Conservation (phyloP, 2,113 vertebrate genomes). For the Chinchilla lanigera region DNA sequence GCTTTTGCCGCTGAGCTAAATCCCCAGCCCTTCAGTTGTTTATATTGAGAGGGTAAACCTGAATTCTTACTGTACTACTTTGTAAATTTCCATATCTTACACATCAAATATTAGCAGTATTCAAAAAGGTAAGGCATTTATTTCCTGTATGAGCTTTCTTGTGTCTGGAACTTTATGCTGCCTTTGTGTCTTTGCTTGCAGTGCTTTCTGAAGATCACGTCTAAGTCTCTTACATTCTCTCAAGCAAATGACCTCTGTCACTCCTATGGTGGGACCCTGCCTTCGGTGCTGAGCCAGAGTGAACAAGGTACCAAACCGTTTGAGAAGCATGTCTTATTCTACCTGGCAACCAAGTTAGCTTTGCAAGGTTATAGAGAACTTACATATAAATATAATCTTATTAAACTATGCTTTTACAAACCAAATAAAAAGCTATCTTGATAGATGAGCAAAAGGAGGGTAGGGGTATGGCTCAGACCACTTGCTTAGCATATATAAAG, state of each 20-base stretch:
- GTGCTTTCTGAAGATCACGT: conserved; percentile 91
- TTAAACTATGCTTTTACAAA: conserved; percentile 7
- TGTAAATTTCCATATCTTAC: neutral
- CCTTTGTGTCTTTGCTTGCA: conserved; percentile 83
- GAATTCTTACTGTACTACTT: conserved; percentile 13
- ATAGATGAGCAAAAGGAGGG: neutral
- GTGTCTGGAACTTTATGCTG: conserved; percentile 12
- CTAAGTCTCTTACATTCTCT: conserved; percentile 81
- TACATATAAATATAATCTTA: neutral
- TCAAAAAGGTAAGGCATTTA: neutral
- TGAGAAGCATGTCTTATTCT: conserved; percentile 9
- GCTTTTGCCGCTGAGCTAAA: too few relatives aligned
- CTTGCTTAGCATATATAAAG: neutral
- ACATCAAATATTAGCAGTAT: neutral
- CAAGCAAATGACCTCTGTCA: conserved; percentile 88
- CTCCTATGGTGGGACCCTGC: conserved; percentile 89
- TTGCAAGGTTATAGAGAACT: neutral
- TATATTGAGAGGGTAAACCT: neutral
- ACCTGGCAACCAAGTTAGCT: conserved; percentile 2
- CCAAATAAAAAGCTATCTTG: neutral
- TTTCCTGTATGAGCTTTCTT: neutral
- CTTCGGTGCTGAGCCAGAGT: conserved; percentile 91
- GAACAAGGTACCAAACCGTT: conserved; percentile 92
- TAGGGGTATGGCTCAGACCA: neutral
- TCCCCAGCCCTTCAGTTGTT: too few relatives aligned